A percentile compares a stretch with the other conserved stretches of the same genome.
These are phyloP conservation scores for Euwallacea fornicatus DNA, from an alignment of 1,140 invertebrate species.

Conservation along the genomic window DNA sequence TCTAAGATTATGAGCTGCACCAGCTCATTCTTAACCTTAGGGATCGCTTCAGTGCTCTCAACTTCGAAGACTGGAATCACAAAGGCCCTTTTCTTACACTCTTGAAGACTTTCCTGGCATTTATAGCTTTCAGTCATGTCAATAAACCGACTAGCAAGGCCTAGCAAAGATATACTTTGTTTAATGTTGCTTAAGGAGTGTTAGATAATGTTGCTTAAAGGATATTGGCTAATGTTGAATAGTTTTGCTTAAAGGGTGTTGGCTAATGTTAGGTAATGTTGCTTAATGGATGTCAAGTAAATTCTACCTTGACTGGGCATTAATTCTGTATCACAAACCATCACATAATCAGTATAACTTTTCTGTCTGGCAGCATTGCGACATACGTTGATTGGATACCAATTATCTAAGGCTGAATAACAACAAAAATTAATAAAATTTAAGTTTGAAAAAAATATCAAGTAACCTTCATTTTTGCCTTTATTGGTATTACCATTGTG, in stretches of 20 bases:
- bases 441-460: neutral
- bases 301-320: conserved; percentile 61
- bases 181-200: too few species aligned
- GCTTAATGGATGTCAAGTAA: too few species aligned
- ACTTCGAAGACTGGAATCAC: conserved; percentile 78
- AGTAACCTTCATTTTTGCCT: neutral
- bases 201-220: neutral
- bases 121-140: conserved; percentile 58
- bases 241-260: too few species aligned
- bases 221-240: too few species aligned
- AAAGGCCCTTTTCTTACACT: conserved; percentile 58
- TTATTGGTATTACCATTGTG: neutral
- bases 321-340: conserved; percentile 78
- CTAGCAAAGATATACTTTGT: conserved; percentile 1
- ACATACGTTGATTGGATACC: conserved; percentile 76
- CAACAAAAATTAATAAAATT: neutral
- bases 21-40: conserved; percentile 61
- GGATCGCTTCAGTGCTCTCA: conserved; percentile 62
- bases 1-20: conserved; percentile 55
- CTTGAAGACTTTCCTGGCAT: conserved; percentile 15
- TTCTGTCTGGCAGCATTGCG: conserved; percentile 68
- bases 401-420: conserved; percentile 17
- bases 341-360: conserved; percentile 64
- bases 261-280: too few species aligned
- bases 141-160: conserved; percentile 63